These are phyloP conservation scores for Protaetia brevitarsis DNA, from an alignment of 1,140 invertebrate species.

Conservation along the genomic window DNA sequence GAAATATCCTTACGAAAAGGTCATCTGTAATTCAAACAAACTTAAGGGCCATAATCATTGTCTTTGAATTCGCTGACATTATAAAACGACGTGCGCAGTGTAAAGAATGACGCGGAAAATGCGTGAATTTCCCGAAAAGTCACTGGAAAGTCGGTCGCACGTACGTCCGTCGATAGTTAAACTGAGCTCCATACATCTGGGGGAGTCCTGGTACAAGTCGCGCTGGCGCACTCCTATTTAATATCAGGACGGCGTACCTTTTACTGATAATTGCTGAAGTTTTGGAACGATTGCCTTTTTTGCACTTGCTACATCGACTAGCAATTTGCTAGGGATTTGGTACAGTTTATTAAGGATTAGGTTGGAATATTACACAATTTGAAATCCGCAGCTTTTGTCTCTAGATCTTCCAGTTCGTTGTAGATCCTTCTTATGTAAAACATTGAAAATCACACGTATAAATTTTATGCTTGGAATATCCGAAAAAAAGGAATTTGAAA, in stretches of 20 bases:
- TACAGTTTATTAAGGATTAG: not conserved
- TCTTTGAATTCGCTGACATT: not conserved
- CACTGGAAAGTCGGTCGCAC: constrained; percentile 29
- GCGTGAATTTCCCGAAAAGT: constrained; percentile 20
- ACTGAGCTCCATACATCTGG: constrained; percentile 39
- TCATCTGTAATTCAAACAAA: too few species aligned
- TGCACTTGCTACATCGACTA: not conserved
- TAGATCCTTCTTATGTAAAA: too few species aligned
- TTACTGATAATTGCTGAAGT: constrained; percentile 33
- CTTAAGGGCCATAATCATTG: too few species aligned
- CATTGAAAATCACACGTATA: too few species aligned
- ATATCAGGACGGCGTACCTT: constrained; percentile 32
- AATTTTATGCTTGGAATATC: too few species aligned
- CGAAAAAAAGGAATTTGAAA: too few species aligned
- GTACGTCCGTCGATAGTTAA: constrained; percentile 29
- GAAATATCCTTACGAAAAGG: too few species aligned
- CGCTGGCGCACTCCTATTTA: constrained; percentile 31
- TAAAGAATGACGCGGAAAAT: constrained; percentile 10
- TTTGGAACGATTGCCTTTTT: constrained; percentile 32
- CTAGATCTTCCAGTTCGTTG: not conserved
- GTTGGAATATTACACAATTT: not conserved
- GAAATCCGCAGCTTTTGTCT: not conserved
- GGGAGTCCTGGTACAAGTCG: constrained; percentile 33
- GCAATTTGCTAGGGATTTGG: not conserved
- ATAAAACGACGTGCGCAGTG: not conserved